phyloP scores from a whole-genome alignment of 1,140 invertebrate species.

The Apis dorsata region DNA sequence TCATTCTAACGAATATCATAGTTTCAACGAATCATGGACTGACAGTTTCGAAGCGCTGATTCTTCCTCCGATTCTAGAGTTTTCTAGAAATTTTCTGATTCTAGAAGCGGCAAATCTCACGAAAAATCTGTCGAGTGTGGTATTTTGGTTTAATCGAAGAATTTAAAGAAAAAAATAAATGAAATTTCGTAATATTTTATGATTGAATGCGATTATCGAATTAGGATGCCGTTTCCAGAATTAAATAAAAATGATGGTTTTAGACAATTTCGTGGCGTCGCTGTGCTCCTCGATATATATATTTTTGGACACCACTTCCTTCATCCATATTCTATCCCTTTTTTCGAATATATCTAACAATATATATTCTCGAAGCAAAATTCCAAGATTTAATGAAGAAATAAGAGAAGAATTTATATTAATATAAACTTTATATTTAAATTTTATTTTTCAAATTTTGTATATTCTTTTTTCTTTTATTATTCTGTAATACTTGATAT shows the following conservation, averaged over 20 bases:
- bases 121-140: background rate
- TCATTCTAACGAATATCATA: slow-evolving; percentile 38
- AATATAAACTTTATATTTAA: too few species aligned
- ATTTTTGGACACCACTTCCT: slow-evolving; percentile 62
- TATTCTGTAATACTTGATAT: too few species aligned
- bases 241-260: background rate
- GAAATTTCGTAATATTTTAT: background rate
- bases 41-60: background rate
- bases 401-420: too few species aligned
- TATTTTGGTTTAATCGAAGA: background rate
- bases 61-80: background rate
- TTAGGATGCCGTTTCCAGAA: background rate
- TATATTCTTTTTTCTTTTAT: too few species aligned
- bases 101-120: slow-evolving; percentile 3
- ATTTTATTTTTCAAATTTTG: too few species aligned
- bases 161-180: background rate
- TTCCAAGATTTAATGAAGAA: background rate
- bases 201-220: background rate
- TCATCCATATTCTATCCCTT: slow-evolving; percentile 25
- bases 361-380: slow-evolving; percentile 4
- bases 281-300: slow-evolving; percentile 56
- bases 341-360: slow-evolving; percentile 26
- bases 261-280: slow-evolving; percentile 37
- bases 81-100: background rate
- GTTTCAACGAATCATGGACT: slow-evolving; percentile 34